Evolutionary conservation across 2,888 invertebrate genomes (phyloP), one percentile per base, ranked within the genome.

Genomic region (Heliconius sara): DNA sequence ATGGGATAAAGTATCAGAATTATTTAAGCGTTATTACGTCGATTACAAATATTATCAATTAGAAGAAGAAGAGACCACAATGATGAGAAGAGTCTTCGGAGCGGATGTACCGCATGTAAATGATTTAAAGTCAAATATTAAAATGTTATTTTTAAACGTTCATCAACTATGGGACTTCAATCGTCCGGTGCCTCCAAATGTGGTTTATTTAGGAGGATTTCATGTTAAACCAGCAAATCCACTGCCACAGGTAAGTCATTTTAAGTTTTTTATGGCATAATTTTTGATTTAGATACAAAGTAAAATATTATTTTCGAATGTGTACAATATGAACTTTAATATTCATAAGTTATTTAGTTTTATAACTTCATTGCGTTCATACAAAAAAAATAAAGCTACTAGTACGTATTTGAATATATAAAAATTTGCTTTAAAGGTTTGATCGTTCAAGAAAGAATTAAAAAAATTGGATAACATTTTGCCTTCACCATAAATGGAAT

Each of bases 131-230:
- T 80, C 85, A 19, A 87, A 88, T 73, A 82, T 91, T 9, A 89
- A 89, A 73, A 82, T 93, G 85, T 76, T 93, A 60, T 89, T 95
- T 78, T 79, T 92, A 0, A 94, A 93, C 82, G 84, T 87, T 0
- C 89, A 93, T 83, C 89, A 90, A 1, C 77, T 90, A 27, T 89
- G 90, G 84, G 87, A 88, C 30, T 81, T 80, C 0, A 87, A 88
- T 75, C 86, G 91, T 34, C 93, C 95, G 5, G 83, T 90, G 3
- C 88, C 92, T 19, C 92, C 93, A 0, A 88, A 87, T 81, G 83
- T 91, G 16, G 80, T 93, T 10, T 89, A 86, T 75, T 87, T 92
- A 80, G 92, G 92, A 66, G 92, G 92, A 3, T 80, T 91, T 27
- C 92, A 92, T 83, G 85, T 89, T n/a, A 87, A 85, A 30, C 84